A percentile compares a stretch with the other conserved stretches of the same genome.
Conservation (phyloP, 2,113 vertebrate species). For the Neolamprologus longior region DNA sequence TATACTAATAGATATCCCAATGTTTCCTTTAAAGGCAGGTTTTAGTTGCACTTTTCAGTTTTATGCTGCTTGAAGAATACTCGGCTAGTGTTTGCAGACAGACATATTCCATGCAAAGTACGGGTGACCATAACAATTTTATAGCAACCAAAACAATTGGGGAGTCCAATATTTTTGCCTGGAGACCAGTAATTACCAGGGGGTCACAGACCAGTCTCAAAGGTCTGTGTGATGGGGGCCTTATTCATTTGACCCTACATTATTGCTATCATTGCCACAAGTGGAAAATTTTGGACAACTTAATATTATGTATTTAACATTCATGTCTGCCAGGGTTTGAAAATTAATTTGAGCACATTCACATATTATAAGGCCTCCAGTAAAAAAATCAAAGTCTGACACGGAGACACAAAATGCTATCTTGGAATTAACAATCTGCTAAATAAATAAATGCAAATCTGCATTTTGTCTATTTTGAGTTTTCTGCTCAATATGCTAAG, state of each 20-base stretch:
- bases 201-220: not conserved
- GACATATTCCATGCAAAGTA: not conserved
- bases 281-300: not conserved
- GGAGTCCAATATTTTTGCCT: not conserved
- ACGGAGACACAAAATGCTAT: not conserved
- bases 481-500: not conserved
- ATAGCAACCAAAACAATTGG: not conserved
- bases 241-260: not conserved
- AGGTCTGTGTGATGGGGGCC: not conserved
- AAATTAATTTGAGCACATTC: not conserved
- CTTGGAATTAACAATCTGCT: not conserved
- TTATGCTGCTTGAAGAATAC: not conserved
- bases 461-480: not conserved
- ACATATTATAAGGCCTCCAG: not conserved
- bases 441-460: not conserved
- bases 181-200: not conserved
- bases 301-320: not conserved
- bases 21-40: not conserved
- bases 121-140: not conserved
- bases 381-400: not conserved
- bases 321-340: rapidly evolving
- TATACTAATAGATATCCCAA: not conserved
- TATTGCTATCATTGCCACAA: not conserved
- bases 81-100: not conserved
- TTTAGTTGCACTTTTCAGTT: not conserved